Base-by-base conservation (phyloP, 2,113 vertebrate genomes). In the Poeciliopsis prolifica region DNA sequence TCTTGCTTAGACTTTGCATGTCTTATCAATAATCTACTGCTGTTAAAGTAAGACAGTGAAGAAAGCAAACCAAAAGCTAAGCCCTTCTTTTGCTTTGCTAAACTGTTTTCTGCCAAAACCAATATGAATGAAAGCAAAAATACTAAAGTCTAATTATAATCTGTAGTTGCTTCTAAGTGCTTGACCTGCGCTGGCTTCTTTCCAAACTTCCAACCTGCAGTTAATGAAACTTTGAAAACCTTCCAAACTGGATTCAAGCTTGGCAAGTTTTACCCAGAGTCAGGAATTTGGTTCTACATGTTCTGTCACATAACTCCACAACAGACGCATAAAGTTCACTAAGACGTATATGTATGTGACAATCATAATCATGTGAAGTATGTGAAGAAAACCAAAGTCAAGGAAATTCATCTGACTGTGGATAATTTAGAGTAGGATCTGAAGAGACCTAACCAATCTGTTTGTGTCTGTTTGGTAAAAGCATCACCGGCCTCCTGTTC, bases 401-500 rank as follows among this genome's bases (percentile, higher is more conserved):
- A 54, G 22, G 19, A 54, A 54, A 22, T 17, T 54, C 48, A 54
- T 17, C 22, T 7, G 48, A 19, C 48, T 54, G 19, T 1, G 7
- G 48, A 54, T 19, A 1, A 54, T 24, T 19, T 64, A 26, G 9
- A 33, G 10, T 33, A 64, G 10, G 31, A 33, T 4, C 30, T 10
- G 17, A 24, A 5, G 30, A 31, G 9, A 8, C 15, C 24, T 30
- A 13, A 5, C n/a, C 15, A 7, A 12, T 22, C 5, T 1, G 54
- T n/a, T 22, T n/a, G 3, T 48, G 15, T 51, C 19, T 60, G 11
- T 28, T 66, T 81, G 7, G 68, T 72, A 1, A 61, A 54, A 89
- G 87, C 24, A 29, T 77, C 1, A 51, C 72, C 3, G 51, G 77
- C 51, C 73, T 88, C 24, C 11, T 84, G 75, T 76, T 35, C 70